phyloP scores from a whole-genome alignment of 2,888 invertebrate species.

The Perizoma flavofasciatum region DNA sequence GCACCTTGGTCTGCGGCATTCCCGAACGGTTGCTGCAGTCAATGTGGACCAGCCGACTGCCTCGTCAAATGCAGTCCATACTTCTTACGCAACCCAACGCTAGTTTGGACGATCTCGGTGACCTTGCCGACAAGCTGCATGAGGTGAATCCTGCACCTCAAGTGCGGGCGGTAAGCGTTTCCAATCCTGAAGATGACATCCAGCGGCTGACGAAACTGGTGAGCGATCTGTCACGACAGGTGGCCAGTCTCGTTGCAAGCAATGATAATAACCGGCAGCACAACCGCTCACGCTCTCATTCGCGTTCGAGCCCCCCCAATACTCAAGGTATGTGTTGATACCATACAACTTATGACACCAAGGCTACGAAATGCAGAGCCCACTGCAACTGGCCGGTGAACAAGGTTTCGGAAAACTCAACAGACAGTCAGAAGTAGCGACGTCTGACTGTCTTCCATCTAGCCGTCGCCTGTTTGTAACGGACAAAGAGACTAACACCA shows the following conservation, averaged over 20 bases:
- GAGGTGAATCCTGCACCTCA: no score
- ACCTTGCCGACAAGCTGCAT: slow-evolving; percentile 1
- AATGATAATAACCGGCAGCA: background rate
- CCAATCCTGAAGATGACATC: no score
- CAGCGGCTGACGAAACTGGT: no score
- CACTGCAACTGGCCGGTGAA: slow-evolving; percentile 34
- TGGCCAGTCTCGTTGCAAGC: no score
- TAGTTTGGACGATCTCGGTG: background rate
- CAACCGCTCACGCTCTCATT: background rate
- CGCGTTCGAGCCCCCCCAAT: background rate
- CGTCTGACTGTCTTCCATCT: slow-evolving; percentile 19
- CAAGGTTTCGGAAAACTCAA: slow-evolving; percentile 14
- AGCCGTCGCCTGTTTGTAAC: slow-evolving; percentile 32
- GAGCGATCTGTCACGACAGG: no score
- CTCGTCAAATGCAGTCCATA: background rate
- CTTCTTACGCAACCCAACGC: background rate
- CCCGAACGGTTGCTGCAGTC: background rate
- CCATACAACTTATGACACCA: background rate
- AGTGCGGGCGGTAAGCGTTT: no score
- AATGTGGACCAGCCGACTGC: slow-evolving; percentile 5
- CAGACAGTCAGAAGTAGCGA: slow-evolving; percentile 28
- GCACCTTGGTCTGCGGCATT: background rate
- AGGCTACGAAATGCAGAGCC: slow-evolving; percentile 28
- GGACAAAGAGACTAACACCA: slow-evolving; percentile 8
- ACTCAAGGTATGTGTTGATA: background rate